These are phyloP conservation scores for Mirounga angustirostris DNA, from an alignment of 2,113 vertebrate species.

Conservation along the genomic window DNA sequence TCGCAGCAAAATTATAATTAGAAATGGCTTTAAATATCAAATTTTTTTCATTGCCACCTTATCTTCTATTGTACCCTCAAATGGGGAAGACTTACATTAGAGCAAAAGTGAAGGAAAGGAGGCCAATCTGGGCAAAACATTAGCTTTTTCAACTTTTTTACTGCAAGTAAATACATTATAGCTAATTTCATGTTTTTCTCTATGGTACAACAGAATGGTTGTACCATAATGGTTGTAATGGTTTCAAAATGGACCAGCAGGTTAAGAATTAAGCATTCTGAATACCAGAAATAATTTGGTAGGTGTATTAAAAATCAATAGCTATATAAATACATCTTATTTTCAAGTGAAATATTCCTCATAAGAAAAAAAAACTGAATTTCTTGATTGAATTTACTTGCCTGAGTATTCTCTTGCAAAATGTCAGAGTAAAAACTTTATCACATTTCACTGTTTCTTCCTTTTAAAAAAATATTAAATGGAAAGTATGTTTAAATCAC, in stretches of 20 bases:
- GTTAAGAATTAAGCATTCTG: conserved; percentile 4
- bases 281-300: conserved; percentile 57
- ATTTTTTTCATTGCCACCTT: background rate
- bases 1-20: conserved; percentile 11
- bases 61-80: background rate
- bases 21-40: conserved; percentile 43
- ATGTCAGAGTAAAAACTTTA: conserved; percentile 10
- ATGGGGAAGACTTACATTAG: background rate
- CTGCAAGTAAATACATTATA: conserved; percentile 1
- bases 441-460: background rate
- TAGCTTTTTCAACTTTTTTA: background rate
- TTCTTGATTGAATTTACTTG: conserved; percentile 48
- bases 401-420: background rate
- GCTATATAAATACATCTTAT: background rate
- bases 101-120: conserved; percentile 45
- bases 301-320: conserved; percentile 38
- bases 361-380: background rate
- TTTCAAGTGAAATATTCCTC: conserved; percentile 46
- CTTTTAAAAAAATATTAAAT: conserved; percentile 30
- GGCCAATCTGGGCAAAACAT: background rate
- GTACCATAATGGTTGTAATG: background rate
- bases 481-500: background rate
- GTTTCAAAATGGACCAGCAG: conserved; percentile 38
- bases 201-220: background rate
- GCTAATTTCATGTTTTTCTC: conserved; percentile 8